Conservation (phyloP, 2,888 invertebrate genomes). For the Apamea anceps region DNA sequence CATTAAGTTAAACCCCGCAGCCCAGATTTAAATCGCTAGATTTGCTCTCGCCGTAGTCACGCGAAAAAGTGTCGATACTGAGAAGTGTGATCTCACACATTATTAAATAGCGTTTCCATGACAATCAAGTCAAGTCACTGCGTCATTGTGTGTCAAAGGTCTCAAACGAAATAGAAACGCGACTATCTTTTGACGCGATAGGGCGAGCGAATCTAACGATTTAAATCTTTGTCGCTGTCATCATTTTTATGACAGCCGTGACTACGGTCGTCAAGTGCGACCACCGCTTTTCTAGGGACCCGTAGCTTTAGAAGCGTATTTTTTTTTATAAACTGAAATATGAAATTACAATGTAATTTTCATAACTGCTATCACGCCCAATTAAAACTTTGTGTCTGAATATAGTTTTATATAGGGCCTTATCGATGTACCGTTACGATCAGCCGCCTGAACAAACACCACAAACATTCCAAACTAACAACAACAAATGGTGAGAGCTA, state of each 20-base stretch:
- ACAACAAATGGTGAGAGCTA: conserved; percentile 67
- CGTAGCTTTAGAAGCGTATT: neutral
- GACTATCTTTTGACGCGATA: neutral
- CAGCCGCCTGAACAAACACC: conserved; percentile 80
- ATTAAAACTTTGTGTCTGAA: conserved; percentile 71
- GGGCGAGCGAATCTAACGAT: neutral
- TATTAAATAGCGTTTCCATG: neutral
- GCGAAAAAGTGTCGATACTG: neutral
- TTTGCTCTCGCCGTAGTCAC: neutral
- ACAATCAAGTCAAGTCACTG: neutral
- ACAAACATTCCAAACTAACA: conserved; percentile 84
- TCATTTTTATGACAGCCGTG: neutral
- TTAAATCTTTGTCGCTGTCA: neutral
- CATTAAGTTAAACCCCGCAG: neutral
- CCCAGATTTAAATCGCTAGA: neutral
- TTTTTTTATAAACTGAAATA: conserved; percentile 11
- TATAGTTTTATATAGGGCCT: conserved; percentile 69
- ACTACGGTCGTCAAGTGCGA: neutral
- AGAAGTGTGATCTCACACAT: neutral
- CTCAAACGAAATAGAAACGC: neutral
- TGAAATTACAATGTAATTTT: conserved; percentile 1
- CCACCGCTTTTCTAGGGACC: neutral
- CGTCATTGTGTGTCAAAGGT: neutral
- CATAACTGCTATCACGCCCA: conserved; percentile 37
- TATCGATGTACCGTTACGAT: conserved; percentile 68